Base-by-base conservation (phyloP, 2,888 invertebrate genomes). In the Aelia acuminata region DNA sequence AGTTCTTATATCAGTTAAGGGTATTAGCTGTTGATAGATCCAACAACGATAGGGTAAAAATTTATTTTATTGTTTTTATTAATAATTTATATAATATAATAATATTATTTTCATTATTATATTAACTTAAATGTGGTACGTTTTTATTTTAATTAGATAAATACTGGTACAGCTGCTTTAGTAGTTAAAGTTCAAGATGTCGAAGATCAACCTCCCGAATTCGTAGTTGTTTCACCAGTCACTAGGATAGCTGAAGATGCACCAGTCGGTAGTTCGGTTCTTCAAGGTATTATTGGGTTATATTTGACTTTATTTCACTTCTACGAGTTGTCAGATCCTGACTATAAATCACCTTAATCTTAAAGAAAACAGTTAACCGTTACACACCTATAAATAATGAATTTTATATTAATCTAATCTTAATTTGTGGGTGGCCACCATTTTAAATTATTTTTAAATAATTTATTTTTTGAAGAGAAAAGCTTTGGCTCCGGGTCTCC, bases 171-270 rank as follows among this genome's bases (percentile, higher is more conserved):
- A 5, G 97, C 97, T 1, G 96, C 97, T 87, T 94, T 98, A 90
- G 93, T 98, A 90, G 95, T 98, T 11, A 97, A 97, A 93, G 95
- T 97, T 0, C 95, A 96, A 91, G 98, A 98, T 93, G 95, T 97
- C 39, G 98, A 98, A 92, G 98, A 98, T 92, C 96, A 97, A 92
- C 97, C 97, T 0, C 98, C 98, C 0, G 96, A 97, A 92, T 98
- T 98, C 92, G 95, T 98, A 43, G 95, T 96, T 88, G 96, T 96
- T 20, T 96, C 96, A 90, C 96, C 98, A 0, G 96, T 98, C n/a
- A 96, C 96, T 0, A 94, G 97, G 91, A 95, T 98, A 89, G 94
- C 96, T 88, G 98, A 98, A 93, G 97, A 98, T 93, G 96, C 96
- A 0, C 94, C 95, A 2, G 93, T 96, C 84, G 97, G 97, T 49